phyloP scores from a whole-genome alignment of 2,797 vertebrate genomes.

The Rhinoraja longicauda region DNA sequence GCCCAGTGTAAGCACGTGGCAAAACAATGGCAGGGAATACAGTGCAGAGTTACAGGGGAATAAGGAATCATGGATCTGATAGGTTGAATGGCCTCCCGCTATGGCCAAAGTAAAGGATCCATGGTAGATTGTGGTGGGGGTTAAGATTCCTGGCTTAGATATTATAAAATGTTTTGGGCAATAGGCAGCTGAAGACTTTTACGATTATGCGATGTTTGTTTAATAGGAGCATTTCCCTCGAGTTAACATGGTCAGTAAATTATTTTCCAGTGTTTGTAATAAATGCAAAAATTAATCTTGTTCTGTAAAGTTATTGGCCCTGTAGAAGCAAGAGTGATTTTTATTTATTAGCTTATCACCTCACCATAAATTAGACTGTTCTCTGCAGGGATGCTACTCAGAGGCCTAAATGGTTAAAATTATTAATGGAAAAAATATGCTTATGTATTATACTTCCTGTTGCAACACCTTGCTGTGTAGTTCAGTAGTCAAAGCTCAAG shows the following conservation, averaged over 20 bases:
- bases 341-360: constrained; percentile 27
- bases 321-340: neutral
- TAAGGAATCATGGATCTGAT: too few species aligned
- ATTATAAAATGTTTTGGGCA: neutral
- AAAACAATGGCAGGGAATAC: too few species aligned
- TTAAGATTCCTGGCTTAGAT: neutral
- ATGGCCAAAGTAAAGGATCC: too few species aligned
- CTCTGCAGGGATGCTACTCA: neutral
- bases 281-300: constrained; percentile 16
- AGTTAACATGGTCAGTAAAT: constrained; percentile 3
- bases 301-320: neutral
- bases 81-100: too few species aligned
- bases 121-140: neutral
- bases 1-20: too few species aligned
- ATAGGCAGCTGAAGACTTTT: constrained; percentile 5
- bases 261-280: neutral
- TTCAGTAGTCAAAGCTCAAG: neutral
- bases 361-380: neutral
- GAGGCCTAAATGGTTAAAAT: constrained; percentile 8
- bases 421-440: constrained; percentile 26
- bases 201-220: constrained; percentile 19
- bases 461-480: constrained; percentile 1
- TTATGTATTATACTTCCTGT: constrained; percentile 26
- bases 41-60: too few species aligned
- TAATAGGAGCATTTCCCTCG: neutral